Conservation (phyloP, 2,888 invertebrate species). For the Lepidochrysops patricia region DNA sequence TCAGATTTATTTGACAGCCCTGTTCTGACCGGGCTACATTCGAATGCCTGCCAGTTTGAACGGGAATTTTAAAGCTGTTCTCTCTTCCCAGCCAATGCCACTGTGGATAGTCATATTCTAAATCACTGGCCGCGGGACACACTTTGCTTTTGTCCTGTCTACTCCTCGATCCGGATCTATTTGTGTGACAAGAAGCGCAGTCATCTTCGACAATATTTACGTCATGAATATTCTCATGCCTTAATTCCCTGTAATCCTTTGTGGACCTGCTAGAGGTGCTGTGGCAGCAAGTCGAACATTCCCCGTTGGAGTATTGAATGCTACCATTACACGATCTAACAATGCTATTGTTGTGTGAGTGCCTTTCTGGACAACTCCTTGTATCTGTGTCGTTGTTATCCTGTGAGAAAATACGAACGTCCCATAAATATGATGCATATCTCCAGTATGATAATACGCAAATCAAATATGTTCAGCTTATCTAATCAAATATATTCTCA, state of each 20-base stretch:
- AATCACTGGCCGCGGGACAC: constrained; percentile 64
- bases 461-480: constrained; percentile 42
- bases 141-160: constrained; percentile 70
- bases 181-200: constrained; percentile 63
- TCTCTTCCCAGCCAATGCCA: constrained; percentile 70
- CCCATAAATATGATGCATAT: constrained; percentile 18
- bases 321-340: constrained; percentile 68
- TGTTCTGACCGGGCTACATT: constrained; percentile 66
- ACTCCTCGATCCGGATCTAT: constrained; percentile 64
- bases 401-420: constrained; percentile 40
- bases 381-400: constrained; percentile 64
- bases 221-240: constrained; percentile 56
- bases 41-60: constrained; percentile 63
- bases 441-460: constrained; percentile 34
- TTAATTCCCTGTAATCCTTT: constrained; percentile 64
- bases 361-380: constrained; percentile 61
- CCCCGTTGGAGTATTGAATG: constrained; percentile 65
- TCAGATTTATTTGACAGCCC: constrained; percentile 76
- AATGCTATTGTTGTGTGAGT: constrained; percentile 70
- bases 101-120: constrained; percentile 70
- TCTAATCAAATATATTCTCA: constrained; percentile 46
- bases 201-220: constrained; percentile 62
- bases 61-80: constrained; percentile 72
- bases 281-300: constrained; percentile 68
- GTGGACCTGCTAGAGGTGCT: constrained; percentile 68